Conservation (phyloP, 1,140 invertebrate species). For the Harlomillsia oculata region DNA sequence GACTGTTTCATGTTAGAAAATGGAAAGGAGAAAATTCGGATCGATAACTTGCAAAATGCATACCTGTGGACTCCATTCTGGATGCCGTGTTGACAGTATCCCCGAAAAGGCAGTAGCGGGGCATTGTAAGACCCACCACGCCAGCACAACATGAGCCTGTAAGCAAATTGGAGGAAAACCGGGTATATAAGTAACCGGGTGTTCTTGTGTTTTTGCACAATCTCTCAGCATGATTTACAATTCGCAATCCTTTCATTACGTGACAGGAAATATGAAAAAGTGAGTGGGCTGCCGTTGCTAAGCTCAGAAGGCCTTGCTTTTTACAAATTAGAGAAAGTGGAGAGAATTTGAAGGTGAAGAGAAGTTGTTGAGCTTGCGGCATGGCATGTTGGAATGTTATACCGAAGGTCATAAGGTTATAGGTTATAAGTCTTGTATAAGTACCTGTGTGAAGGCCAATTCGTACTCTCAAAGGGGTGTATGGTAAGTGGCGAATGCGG, state of each 20-base stretch:
- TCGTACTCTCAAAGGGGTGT: conserved; percentile 61
- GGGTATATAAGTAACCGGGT: neutral
- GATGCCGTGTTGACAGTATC: conserved; percentile 88
- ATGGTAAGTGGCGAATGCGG: conserved; percentile 70
- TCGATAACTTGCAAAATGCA: conserved; percentile 18
- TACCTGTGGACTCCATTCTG: conserved; percentile 74
- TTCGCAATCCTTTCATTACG: neutral
- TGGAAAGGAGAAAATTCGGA: too few species aligned
- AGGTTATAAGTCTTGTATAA: too few species aligned
- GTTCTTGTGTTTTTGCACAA: neutral
- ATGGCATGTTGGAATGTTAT: too few species aligned
- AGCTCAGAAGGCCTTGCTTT: too few species aligned
- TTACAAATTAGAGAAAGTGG: neutral
- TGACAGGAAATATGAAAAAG: neutral
- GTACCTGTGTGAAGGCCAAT: conserved; percentile 80
- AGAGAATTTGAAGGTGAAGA: conserved; percentile 39
- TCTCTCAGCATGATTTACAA: neutral
- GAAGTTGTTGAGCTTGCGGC: conserved; percentile 36
- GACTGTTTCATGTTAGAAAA: too few species aligned
- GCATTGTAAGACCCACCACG: conserved; percentile 74
- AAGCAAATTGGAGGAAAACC: neutral
- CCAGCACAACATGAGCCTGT: conserved; percentile 65
- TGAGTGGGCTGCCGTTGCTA: too few species aligned
- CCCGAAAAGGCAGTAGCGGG: conserved; percentile 79
- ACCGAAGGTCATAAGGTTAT: too few species aligned